Evolutionary conservation across 2,113 vertebrate genomes (phyloP), one percentile per base, ranked within the genome.

Genomic region (Xiphias gladius): DNA sequence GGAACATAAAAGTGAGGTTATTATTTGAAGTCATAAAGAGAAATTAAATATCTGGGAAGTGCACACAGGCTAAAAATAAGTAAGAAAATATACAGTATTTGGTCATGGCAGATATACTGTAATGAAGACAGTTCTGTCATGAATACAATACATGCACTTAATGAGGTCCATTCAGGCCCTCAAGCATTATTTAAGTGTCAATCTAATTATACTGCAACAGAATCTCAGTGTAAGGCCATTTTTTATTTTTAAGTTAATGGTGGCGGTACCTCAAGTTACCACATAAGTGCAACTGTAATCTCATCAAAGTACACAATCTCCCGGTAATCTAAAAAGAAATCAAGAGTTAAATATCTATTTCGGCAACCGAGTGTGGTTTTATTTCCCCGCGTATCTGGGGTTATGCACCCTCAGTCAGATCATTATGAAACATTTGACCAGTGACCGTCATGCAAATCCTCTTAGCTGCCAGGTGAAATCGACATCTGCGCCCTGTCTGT

Each of bases 391-490:
- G 35, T 66, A 17, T 67, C 35, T 50, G 37, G 32, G 11, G 20
- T 74, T 52, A 46, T 17, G 41, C 57, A 26, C 17, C 62, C 61
- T 76, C 63, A 37, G 67, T 91, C 13, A 63, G n/a, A 67, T 6
- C 32, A 6, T 35, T 35, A 35, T 3, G 32, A 74, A 55, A 5
- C n/a, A 24, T 84, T 8, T 32, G 35, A 81, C 32, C 63, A 28
- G 3, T 32, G 28, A 43, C 74, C 61, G 72, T 69, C 55, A 32
- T 4, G 24, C 12, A 37, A 55, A 52, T 39, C 50, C 10, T 22
- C 35, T 30, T 20, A 69, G 32, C 68, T 62, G 57, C 58, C 73
- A 54, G 52, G 57, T 81, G 54, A 87, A 82, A 65, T 61, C 6
- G 7, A 74, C 80, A 43, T 81, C 50, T 71, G 57, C n/a, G 52